Percentiles rank a stretch among this genome's conserved stretches.
These are phyloP conservation scores for Cyphomyrus discorhynchus DNA, from an alignment of 2,113 vertebrate genomes.

Conservation along the genomic window DNA sequence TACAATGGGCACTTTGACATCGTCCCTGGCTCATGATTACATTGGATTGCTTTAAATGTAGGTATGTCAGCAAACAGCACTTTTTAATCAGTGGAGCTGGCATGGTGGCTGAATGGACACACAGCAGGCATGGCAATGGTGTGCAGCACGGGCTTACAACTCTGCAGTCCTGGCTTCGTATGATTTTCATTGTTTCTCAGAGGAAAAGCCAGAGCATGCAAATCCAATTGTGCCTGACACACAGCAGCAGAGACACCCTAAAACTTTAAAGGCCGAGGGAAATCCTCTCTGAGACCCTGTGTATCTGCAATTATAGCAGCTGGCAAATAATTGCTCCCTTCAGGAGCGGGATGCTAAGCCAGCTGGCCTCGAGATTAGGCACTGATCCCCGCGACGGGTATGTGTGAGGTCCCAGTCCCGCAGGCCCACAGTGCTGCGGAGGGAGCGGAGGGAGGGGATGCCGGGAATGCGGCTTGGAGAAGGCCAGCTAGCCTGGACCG, in stretches of 20 bases:
- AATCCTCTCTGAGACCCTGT: slow-evolving; percentile 48
- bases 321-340: slow-evolving; percentile 43
- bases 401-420: slow-evolving; percentile 6
- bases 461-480: background rate
- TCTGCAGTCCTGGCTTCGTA: background rate
- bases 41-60: background rate
- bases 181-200: slow-evolving; percentile 6
- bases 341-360: slow-evolving; percentile 31
- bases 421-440: background rate
- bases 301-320: slow-evolving; percentile 43
- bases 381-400: background rate
- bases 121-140: background rate
- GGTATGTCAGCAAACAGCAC: background rate
- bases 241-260: slow-evolving; percentile 45
- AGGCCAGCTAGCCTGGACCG: background rate
- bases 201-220: slow-evolving; percentile 47
- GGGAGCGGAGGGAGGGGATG: background rate
- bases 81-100: background rate
- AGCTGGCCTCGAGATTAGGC: slow-evolving; percentile 37
- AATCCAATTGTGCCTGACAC: slow-evolving; percentile 54
- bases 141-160: background rate
- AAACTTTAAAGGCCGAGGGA: slow-evolving; percentile 51
- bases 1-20: background rate
- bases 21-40: background rate
- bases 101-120: background rate